Conservation (phyloP, 37 sponge, comb jelly and placozoan genomes). For the Aplysina aerophoba region DNA sequence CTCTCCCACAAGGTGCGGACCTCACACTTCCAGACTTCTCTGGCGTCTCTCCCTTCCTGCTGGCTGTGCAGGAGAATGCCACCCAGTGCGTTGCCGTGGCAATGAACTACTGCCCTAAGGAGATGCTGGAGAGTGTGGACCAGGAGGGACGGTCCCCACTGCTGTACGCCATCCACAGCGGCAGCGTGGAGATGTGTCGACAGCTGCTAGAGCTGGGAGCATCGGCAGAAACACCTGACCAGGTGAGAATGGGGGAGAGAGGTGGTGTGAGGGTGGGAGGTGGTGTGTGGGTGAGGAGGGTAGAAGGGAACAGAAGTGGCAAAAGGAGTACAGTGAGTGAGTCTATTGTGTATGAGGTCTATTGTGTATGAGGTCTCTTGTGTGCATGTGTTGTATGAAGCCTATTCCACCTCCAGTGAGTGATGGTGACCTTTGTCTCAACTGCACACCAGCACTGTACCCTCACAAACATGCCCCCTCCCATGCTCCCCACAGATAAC, state of each 20-base stretch:
- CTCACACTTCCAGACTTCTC: slow-evolving; percentile 49
- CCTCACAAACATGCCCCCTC: no score
- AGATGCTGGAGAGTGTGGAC: slow-evolving; percentile 62
- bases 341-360: not conserved
- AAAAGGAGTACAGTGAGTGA: not conserved
- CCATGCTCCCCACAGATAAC: not conserved
- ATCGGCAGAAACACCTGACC: not conserved
- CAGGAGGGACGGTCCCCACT: slow-evolving; percentile 47
- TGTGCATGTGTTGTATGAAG: no score
- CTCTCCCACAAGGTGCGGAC: slow-evolving; percentile 49
- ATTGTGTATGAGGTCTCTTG: no score
- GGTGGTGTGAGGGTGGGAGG: not conserved
- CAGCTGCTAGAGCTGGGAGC: slow-evolving; percentile 18
- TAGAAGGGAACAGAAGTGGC: not conserved
- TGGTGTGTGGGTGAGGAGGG: not conserved
- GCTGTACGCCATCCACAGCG: slow-evolving; percentile 39
- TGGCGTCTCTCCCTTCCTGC: slow-evolving; percentile 78
- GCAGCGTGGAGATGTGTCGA: slow-evolving; percentile 41
- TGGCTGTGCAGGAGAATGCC: slow-evolving; percentile 62
- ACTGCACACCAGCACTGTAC: no score
- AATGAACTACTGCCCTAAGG: slow-evolving; percentile 34
- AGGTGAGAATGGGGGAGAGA: slow-evolving; percentile 11
- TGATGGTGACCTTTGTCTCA: no score
- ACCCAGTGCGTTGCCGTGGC: slow-evolving; percentile 40
- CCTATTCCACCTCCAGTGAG: no score